phyloP scores from a whole-genome alignment of 2,888 invertebrate genomes.

The Anoplius nigerrimus region DNA sequence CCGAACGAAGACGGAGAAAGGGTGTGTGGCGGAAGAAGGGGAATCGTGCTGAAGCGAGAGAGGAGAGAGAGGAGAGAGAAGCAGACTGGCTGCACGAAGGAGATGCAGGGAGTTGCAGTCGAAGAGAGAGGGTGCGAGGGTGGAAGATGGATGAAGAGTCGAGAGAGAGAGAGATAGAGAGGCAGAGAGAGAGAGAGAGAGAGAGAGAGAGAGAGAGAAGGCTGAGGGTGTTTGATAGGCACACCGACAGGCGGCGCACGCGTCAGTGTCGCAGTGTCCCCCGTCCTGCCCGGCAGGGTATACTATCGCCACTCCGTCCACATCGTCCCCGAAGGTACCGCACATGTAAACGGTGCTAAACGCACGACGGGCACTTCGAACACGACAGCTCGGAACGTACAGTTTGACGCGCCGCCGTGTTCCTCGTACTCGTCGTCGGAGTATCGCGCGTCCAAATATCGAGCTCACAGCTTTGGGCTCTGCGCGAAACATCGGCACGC shows the following conservation, averaged over 20 bases:
- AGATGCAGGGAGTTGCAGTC: neutral
- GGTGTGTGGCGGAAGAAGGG: neutral
- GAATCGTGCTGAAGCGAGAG: neutral
- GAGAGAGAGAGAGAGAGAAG: constrained; percentile 18
- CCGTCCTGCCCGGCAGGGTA: constrained; percentile 62
- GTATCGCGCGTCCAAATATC: too few relatives aligned
- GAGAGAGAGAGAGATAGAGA: constrained; percentile 2
- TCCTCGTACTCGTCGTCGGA: neutral
- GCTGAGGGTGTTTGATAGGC: constrained; percentile 34
- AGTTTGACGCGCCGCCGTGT: constrained; percentile 1
- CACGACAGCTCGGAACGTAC: neutral
- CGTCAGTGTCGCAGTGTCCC: constrained; percentile 70
- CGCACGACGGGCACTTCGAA: constrained; percentile 2
- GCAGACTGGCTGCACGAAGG: neutral
- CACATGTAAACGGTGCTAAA: constrained; percentile 55
- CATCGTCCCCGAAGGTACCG: constrained; percentile 50
- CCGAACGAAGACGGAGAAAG: neutral
- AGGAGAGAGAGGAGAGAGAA: neutral
- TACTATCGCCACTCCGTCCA: constrained; percentile 67
- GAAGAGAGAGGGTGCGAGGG: neutral
- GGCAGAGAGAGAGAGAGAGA: constrained; percentile 6
- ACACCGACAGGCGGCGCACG: constrained; percentile 64
- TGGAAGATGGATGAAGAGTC: neutral
- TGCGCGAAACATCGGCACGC: too few relatives aligned
- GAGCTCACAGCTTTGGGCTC: too few relatives aligned